Base-by-base conservation (phyloP, 1,140 invertebrate species). In the Helicorthomorpha holstii region DNA sequence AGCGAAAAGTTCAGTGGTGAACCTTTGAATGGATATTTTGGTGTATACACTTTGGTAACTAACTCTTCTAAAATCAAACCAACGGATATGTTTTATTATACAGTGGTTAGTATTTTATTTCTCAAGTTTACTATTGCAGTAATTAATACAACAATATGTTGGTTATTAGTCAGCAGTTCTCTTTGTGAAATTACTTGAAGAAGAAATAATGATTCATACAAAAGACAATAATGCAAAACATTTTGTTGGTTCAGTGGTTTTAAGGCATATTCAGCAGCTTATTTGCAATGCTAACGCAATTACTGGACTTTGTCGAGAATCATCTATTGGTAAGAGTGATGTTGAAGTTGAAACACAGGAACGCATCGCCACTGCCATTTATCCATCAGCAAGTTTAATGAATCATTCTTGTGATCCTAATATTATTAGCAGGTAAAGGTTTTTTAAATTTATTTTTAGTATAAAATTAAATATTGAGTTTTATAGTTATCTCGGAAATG, bases 331-430 rank as follows among this genome's bases (percentile, higher is more conserved):
- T 52, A 38, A 46, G 22, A 14, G 55, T 48, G 45, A 27, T 10
- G 62, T 68, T 44, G 63, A 64, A 27, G 61, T 59, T 50, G 64
- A 66, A 54, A 57, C 54, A 48, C 73, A 83, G 61, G 70, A 75
- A n/a, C 72, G 80, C 38, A 69, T 85, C 38, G 85, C 82, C 12
- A 83, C 83, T 25, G 88, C 82, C 1, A 85, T 91, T 61, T 92
- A 85, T 69, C 83, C 85, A 0, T 81, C 83, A n/a, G 80, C 82
- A 10, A 85, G 83, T 61, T 80, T 91, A 70, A 82, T 91, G 79
- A 92, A 92, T 66, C 88, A 92, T 70, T 85, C 85, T 14, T 92
- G 88, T 64, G 77, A 85, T 64, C 79, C 86, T 4, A 84, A 81
- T 61, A 81, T 89, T 51, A 79, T 82, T 52, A 81, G 80, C 57